Conservation (phyloP, 2,888 invertebrate species). For the Deilephila porcellus region DNA sequence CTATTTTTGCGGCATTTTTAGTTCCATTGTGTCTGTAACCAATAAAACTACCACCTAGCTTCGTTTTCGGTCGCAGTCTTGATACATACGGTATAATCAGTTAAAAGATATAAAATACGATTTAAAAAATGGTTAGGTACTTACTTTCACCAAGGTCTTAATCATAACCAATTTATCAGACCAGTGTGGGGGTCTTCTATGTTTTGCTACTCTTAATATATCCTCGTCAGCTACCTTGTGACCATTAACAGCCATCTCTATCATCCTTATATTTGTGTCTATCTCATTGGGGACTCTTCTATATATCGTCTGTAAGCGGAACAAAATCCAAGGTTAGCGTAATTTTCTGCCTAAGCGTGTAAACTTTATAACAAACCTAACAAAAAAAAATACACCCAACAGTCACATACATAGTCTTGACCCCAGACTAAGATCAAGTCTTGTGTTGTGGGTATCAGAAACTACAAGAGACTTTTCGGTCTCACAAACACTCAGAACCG, state of each 20-base stretch:
- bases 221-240: constrained; percentile 84
- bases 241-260: constrained; percentile 87
- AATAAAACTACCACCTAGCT: no score
- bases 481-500: no score
- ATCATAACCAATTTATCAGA: constrained; percentile 46
- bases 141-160: constrained; percentile 59
- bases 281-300: constrained; percentile 68
- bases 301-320: constrained; percentile 74
- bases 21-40: no score
- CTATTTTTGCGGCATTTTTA: no score
- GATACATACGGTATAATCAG: no score
- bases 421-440: no score
- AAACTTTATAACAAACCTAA: no score
- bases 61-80: no score
- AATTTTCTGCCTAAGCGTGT: not conserved
- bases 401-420: no score
- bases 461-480: no score
- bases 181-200: constrained; percentile 62
- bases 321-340: not conserved
- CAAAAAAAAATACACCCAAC: no score
- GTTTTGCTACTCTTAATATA: constrained; percentile 73
- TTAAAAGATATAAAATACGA: not conserved
- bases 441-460: no score
- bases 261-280: constrained; percentile 75
- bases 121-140: constrained; percentile 19